These are phyloP conservation scores for Sicus ferrugineus DNA, from an alignment of 2,888 invertebrate genomes.

Conservation along the genomic window DNA sequence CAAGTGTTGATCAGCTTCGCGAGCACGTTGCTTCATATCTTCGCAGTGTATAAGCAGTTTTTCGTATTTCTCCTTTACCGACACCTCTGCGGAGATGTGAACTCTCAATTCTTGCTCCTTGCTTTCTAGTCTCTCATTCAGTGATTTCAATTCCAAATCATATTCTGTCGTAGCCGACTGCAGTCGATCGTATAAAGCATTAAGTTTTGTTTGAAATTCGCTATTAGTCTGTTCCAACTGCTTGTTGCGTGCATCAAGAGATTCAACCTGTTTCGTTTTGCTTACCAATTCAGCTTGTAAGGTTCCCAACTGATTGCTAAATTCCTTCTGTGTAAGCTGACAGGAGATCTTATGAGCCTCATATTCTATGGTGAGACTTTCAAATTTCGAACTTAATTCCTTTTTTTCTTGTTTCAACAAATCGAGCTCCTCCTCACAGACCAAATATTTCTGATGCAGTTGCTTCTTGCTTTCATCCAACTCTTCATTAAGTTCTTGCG, in stretches of 20 bases:
- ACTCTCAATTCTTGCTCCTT: conserved; percentile 32
- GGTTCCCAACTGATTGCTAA: conserved; percentile 18
- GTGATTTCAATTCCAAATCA: conserved; percentile 34
- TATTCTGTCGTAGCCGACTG: conserved; percentile 30
- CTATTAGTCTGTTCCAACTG: conserved; percentile 22
- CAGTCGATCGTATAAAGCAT: conserved; percentile 28
- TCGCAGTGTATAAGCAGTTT: conserved; percentile 42
- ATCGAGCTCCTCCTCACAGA: conserved; percentile 32
- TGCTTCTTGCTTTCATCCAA: conserved; percentile 34
- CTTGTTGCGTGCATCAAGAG: not conserved
- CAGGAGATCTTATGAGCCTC: conserved; percentile 25
- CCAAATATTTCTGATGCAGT: conserved; percentile 26
- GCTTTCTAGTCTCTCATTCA: conserved; percentile 31
- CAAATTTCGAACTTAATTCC: conserved; percentile 34
- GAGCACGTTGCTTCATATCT: conserved; percentile 36
- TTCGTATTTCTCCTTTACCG: conserved; percentile 42
- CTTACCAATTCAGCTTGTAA: conserved; percentile 17
- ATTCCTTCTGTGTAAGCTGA: conserved; percentile 30
- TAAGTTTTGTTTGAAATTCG: conserved; percentile 26
- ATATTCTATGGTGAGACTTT: conserved; percentile 34
- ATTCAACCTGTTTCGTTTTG: not conserved
- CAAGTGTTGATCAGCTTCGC: conserved; percentile 39
- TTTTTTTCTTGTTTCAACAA: conserved; percentile 37
- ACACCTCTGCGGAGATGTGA: conserved; percentile 34
- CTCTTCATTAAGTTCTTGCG: conserved; percentile 37